Conservation (phyloP, 2,797 vertebrate genomes). For the Sylvia borin region DNA sequence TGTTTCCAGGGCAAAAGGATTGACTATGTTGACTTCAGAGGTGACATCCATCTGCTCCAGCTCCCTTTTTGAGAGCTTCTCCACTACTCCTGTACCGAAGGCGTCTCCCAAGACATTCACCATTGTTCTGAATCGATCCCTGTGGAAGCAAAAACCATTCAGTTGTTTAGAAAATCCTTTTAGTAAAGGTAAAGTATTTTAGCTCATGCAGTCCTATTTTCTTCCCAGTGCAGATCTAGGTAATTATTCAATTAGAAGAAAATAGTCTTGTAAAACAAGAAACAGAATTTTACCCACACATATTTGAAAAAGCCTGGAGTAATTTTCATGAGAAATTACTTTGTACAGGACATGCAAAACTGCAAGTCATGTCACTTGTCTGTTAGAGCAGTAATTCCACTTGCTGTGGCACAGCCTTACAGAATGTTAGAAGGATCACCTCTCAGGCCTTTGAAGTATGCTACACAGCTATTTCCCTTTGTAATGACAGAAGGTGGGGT, state of each 20-base stretch:
- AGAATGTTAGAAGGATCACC: neutral
- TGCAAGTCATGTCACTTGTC: neutral
- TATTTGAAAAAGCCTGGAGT: neutral
- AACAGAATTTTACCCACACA: neutral
- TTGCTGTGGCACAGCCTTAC: neutral
- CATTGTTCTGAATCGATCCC: slow-evolving; percentile 97
- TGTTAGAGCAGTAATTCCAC: neutral
- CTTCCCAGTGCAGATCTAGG: neutral
- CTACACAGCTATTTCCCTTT: neutral
- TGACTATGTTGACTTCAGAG: slow-evolving; percentile 91
- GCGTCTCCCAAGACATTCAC: slow-evolving; percentile 97
- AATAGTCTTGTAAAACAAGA: neutral
- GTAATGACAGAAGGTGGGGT: neutral
- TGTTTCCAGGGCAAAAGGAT: slow-evolving; percentile 92
- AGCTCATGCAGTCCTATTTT: neutral
- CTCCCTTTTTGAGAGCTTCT: slow-evolving; percentile 92
- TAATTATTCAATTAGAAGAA: neutral
- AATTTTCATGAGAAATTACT: neutral
- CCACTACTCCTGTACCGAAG: slow-evolving; percentile 91
- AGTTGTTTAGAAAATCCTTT: neutral
- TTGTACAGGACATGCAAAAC: neutral
- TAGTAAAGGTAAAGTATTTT: neutral
- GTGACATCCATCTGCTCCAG: slow-evolving; percentile 89
- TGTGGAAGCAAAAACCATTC: slow-evolving; percentile 63
- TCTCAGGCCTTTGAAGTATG: neutral